phyloP scores from a whole-genome alignment of 2,113 vertebrate genomes.

The Forbesichthys papilliferus region DNA sequence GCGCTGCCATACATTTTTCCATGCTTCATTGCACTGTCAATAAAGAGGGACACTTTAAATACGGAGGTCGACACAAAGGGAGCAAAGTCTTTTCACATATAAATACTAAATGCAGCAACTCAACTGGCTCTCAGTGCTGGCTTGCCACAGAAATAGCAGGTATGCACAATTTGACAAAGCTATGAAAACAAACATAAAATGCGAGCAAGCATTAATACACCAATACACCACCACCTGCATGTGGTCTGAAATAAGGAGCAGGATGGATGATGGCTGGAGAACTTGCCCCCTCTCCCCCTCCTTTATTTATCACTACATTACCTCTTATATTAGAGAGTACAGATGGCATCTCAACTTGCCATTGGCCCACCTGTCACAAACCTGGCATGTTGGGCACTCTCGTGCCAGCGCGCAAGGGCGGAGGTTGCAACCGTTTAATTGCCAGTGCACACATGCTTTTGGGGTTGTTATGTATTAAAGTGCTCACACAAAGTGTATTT shows the following conservation, averaged over 20 bases:
- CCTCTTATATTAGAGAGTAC: conserved; percentile 65
- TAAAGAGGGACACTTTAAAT: conserved; percentile 21
- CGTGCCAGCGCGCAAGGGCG: conserved; percentile 47
- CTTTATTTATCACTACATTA: conserved; percentile 70
- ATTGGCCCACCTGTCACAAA: conserved; percentile 38
- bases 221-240: too few species aligned
- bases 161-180: neutral
- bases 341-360: conserved; percentile 61
- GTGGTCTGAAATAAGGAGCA: neutral
- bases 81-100: neutral
- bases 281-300: conserved; percentile 43
- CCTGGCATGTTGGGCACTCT: conserved; percentile 61
- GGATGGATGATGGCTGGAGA: neutral
- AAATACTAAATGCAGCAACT: neutral
- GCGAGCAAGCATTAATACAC: too few species aligned
- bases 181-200: too few species aligned
- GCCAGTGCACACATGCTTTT: neutral
- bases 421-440: conserved; percentile 25
- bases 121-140: neutral
- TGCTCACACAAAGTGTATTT: neutral
- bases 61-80: conserved; percentile 20
- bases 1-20: conserved; percentile 26
- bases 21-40: conserved; percentile 30
- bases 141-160: neutral
- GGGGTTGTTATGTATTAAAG: neutral